Base-by-base conservation (phyloP, 2,113 vertebrate genomes). In the Aegithalos caudatus region DNA sequence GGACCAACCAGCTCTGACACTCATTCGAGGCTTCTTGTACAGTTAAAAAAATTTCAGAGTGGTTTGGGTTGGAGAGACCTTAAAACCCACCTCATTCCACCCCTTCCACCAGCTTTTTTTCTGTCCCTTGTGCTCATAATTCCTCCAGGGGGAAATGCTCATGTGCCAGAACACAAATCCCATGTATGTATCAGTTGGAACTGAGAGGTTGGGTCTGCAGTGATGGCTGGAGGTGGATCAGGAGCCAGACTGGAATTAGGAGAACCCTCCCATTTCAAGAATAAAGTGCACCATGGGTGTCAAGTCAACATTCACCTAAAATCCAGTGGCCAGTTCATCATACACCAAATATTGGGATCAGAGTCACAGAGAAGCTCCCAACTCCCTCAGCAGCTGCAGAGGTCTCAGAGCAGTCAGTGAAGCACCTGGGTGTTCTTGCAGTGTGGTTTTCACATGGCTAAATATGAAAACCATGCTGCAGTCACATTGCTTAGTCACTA, bases 181-280 rank as follows among this genome's bases (percentile, higher is more conserved):
- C 12, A 1, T 35, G n/a, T 2, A 1, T 18, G 47, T 4, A 5
- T 29, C 69, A 29, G 19, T 3, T 17, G 45, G 33, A 74, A 6
- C 29, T 23, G 60, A 23, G 31, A 38, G 45, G 5, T n/a, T 10
- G 50, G 24, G 14, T 33, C 47, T 82, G 47, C 24, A n/a, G 7
- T 0, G 0, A 18, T 18, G 45, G 28, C 50, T 78, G 66, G 10
- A 61, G 42, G 42, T 42, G 37, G 51, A 51, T 48, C 62, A 23
- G 10, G 37, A 70, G 23, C n/a, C 80, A n/a, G 23, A 28, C 22
- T 65, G 81, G 51, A 61, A 66, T 53, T 7, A 62, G 20, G 6
- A 78, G 12, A 54, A 79, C 22, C 14, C 37, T 89, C 21, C 37
- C 12, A 28, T 37, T 65, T 79, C 29, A 60, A 42, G 61, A 11